Base-by-base conservation (phyloP, 1,140 invertebrate genomes). In the Rhyzopertha dominica region DNA sequence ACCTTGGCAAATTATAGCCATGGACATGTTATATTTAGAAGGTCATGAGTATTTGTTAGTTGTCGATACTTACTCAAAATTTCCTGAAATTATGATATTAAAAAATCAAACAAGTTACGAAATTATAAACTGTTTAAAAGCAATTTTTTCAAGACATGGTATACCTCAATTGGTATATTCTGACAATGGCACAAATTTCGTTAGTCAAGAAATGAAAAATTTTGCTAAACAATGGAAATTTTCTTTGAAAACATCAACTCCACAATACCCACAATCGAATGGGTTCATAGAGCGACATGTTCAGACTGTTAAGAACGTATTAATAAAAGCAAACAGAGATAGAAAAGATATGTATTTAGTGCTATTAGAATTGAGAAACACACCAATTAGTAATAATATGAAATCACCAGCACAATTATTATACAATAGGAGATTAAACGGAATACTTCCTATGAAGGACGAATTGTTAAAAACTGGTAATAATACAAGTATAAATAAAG, bases 241-340 rank as follows among this genome's bases (percentile, higher is more conserved):
- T n/a, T n/a, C n/a, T n/a, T n/a, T n/a, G n/a, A n/a, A n/a, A n/a
- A 59, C 54, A 14, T 58, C 60, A 10, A 61, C 61, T 46, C 61
- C 68, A 31, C 51, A 53, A 9, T 65, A 70, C 54, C 51, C 63
- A 9, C 65, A 66, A 41, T 61, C 62, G 4, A 72, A 73, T 49
- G 69, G 71, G 1, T 53, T 66, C 35, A 61, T 60, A 5, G 68
- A 73, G 54, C 19, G 56, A 13, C 18, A 51, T 1, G 35, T 62
- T n/a, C 48, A 54, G 34, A 54, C 45, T 5, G 46, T 58, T 13
- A 59, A 66, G 55, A 56, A 49, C 22, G 44, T 54, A 14, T 31
- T 62, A n/a, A 53, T 51, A 20, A 63, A 65, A 51, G 43, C 32
- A 13, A 34, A 5, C 0, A 32, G 29, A 9, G 51, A 53, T 9